Evolutionary conservation across 2,888 invertebrate genomes (phyloP), one percentile per base, ranked within the genome.

Genomic region (Cinara cedri): DNA sequence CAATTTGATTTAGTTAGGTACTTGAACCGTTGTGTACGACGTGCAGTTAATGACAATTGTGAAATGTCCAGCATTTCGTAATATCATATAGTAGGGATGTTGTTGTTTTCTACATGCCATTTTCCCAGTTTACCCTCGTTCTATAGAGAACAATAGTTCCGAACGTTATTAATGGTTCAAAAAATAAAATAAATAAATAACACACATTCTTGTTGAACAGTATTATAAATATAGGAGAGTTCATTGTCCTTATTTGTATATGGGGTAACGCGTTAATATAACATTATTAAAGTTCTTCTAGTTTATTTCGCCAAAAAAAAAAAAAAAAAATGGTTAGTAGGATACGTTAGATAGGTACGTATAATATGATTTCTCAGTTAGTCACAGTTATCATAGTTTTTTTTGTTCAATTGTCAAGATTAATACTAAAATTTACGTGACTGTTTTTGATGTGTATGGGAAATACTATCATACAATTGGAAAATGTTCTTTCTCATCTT

Each of bases 201-300:
- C 14, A 71, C 26, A 55, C 57, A 60, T 60, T 72, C n/a, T 60
- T 60, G 34, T 34, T 34, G 34, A n/a, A n/a, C n/a, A n/a, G n/a
- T n/a, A n/a, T n/a, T 34, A 4, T 34, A 34, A 34, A 19, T 46
- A 66, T 3, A 66, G n/a, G 9, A 44, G 42, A 65, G 65, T 75
- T 51, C 65, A 65, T 75, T 75, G 75, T 75, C n/a, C 65, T 75
- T 9, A 24, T 51, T 51, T 54, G 16, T 24, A 55, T 51, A 65
- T n/a, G 42, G 65, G 65, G n/a, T 65, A 75, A 65, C n/a, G 34
- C 34, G 54, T 55, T 42, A 34, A 34, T 6, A 34, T 34, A 55
- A 66, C n/a, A 75, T 75, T 75, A 63, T 51, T 44, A 24, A 65
- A 65, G 75, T 65, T 74, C 26, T 19, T 24, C 51, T 62, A 57